Evolutionary conservation across 1,140 invertebrate species (phyloP), one percentile per base, ranked within the genome.

Genomic region (Andricus grossulariae): DNA sequence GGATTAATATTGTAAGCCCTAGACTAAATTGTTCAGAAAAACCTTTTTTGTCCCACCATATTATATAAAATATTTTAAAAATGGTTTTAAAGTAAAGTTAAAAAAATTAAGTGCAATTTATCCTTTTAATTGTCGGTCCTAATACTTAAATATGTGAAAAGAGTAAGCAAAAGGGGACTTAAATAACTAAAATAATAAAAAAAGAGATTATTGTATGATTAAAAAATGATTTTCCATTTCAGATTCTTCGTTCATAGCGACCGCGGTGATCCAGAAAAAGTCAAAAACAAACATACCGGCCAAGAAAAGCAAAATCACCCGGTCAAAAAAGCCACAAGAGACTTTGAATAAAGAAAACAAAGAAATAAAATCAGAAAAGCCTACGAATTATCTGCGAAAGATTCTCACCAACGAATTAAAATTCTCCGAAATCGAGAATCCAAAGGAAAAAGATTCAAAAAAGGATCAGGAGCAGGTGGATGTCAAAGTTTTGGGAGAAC

Each of bases 261-360:
- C 81, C 8, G 79, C 87, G 49, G 78, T 88, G 4, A 45, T 45
- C 0, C 39, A 45, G 10, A 52, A 90, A 85, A 88, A 85, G 78
- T 76, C 83, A 12, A 90, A 88, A 84, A 79, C 83, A 57, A 84
- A 74, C 73, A n/a, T 82, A n/a, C 80, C 86, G 45, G 84, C 25
- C 66, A 88, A 87, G 54, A 88, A 86, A 71, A 18, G 54, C 45
- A 87, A 85, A 85, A 72, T 85, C 16, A 82, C 82, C 25, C 86
- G 83, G 72, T 73, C 71, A 32, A 88, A 87, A 71, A 91, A 91
- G 75, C 85, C 87, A 0, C 82, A 85, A 51, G 89, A 90, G 77
- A 86, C 77, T 7, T 79, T 89, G n/a, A 91, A 91, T 78, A 91
- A 91, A 73, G 90, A 91, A 57, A 91, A 90, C 73, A 90, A 91